Evolutionary conservation across 2,888 invertebrate species (phyloP), one percentile per base, ranked within the genome.

Genomic region (Cyclophora punctaria): DNA sequence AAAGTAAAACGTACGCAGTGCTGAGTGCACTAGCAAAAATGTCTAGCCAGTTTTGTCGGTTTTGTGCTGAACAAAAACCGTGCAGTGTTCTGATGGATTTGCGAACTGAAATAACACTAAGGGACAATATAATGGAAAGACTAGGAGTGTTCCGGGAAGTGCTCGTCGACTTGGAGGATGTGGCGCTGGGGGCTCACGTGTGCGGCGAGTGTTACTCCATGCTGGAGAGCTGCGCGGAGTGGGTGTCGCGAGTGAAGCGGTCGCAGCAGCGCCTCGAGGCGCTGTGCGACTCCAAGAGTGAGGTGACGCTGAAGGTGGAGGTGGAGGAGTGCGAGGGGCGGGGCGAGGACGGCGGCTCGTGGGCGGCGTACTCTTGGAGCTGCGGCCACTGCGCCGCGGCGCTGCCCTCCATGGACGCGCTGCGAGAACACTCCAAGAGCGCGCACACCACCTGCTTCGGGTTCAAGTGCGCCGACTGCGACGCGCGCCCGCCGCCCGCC

Each of bases 111-210:
- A 20, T 20, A 20, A 20, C 20, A 20, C 20, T 20, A 20, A 20
- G 20, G 20, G 20, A 20, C 20, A 37, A 37, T 5, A 37, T 37
- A 37, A 37, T 37, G 37, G 37, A 37, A 5, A 37, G 5, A 37
- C 37, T 37, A 37, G 4, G 4, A 1, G 4, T 37, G 37, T 37
- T 37, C 5, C 4, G 37, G 4, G 37, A 37, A 5, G 4, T 37
- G 5, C 5, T 37, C 4, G 5, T 37, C 5, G 37, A 37, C 5
- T 37, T 37, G 4, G 46, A 48, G 2, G 35, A 50, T 6, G 48
- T 50, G 34, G 45, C 44, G 3, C 46, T 62, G 34, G 62, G 62
- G 2, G 58, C 54, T 47, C 55, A 51, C 3, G 55, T 57, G 7
- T 64, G 64, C 34, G 48, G 47, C 7, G 20, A 34, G 0, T 64